phyloP scores from a whole-genome alignment of 2,797 vertebrate species.

The Meda fulgida region DNA sequence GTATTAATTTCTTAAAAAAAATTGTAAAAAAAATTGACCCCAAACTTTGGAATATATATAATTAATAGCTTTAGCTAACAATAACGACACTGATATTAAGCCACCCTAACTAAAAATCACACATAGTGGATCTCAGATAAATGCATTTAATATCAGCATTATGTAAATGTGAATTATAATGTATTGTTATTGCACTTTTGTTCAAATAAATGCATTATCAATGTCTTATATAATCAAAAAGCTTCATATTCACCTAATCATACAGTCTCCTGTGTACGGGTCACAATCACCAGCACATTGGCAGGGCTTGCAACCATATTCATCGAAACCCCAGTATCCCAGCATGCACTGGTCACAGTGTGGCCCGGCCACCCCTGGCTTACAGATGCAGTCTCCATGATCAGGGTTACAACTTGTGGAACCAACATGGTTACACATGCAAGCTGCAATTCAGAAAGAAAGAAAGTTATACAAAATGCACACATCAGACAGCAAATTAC shows the following conservation, averaged over 20 bases:
- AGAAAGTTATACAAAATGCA: constrained; percentile 41
- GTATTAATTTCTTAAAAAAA: too few relatives aligned
- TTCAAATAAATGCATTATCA: too few relatives aligned
- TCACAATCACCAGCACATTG: constrained; percentile 92
- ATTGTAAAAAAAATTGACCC: too few relatives aligned
- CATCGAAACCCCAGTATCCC: constrained; percentile 93
- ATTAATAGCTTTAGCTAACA: neutral
- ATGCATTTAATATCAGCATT: too few relatives aligned
- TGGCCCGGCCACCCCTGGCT: constrained; percentile 88
- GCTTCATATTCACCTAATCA: constrained; percentile 35
- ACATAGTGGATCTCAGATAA: too few relatives aligned
- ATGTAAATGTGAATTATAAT: too few relatives aligned
- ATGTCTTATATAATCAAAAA: neutral
- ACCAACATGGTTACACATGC: constrained; percentile 88
- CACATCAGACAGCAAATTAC: constrained; percentile 30
- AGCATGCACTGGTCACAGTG: constrained; percentile 91
- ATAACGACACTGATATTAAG: neutral
- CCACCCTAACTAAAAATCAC: neutral
- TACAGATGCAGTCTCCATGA: constrained; percentile 92
- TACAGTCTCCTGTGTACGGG: constrained; percentile 88
- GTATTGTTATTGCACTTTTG: too few relatives aligned
- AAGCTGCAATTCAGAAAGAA: constrained; percentile 76
- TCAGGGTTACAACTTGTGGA: constrained; percentile 87
- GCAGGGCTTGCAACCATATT: constrained; percentile 92
- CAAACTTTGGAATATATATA: too few relatives aligned